phyloP scores from a whole-genome alignment of 2,797 vertebrate species.

The Pagetopsis macropterus region DNA sequence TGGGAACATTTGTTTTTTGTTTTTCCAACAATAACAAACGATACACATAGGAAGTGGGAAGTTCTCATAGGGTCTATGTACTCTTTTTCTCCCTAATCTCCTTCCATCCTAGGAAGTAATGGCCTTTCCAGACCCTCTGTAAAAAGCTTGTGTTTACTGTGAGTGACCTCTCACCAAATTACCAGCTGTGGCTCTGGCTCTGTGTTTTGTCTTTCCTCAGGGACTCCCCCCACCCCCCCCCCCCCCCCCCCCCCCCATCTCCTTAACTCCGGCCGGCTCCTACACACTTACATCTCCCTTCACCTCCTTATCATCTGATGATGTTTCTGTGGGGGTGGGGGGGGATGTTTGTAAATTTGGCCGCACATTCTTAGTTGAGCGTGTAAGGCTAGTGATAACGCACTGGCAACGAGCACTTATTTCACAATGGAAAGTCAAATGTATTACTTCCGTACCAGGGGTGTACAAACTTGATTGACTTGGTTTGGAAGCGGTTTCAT shows the following conservation, averaged over 20 bases:
- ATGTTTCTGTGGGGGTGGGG: constrained; percentile 8
- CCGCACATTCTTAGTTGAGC: constrained; percentile 57
- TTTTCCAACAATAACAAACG: constrained; percentile 69
- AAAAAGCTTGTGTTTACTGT: constrained; percentile 83
- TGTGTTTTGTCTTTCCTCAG: constrained; percentile 80
- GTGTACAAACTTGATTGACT: constrained; percentile 1
- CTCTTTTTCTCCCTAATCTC: constrained; percentile 60
- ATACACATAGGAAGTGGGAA: constrained; percentile 77
- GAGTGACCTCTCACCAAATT: constrained; percentile 84
- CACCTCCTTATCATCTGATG: constrained; percentile 48
- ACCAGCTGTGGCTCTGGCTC: constrained; percentile 81
- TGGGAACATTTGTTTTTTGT: constrained; percentile 73
- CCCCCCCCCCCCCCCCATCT: not conserved
- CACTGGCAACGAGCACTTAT: constrained; percentile 26
- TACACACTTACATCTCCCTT: constrained; percentile 52
- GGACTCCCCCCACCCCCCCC: constrained; percentile 34
- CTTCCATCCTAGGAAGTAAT: constrained; percentile 78
- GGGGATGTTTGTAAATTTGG: constrained; percentile 33
- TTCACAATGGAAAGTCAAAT: constrained; percentile 52
- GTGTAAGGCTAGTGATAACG: constrained; percentile 53
- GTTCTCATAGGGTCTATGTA: constrained; percentile 71
- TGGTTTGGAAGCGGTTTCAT: not conserved
- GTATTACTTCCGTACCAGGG: constrained; percentile 45
- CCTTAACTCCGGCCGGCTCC: constrained; percentile 22
- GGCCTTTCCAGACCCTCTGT: constrained; percentile 82